A percentile compares a stretch with the other conserved stretches of the same genome.
These are phyloP conservation scores for Bungarus multicinctus DNA, from an alignment of 2,113 vertebrate species.

Conservation along the genomic window DNA sequence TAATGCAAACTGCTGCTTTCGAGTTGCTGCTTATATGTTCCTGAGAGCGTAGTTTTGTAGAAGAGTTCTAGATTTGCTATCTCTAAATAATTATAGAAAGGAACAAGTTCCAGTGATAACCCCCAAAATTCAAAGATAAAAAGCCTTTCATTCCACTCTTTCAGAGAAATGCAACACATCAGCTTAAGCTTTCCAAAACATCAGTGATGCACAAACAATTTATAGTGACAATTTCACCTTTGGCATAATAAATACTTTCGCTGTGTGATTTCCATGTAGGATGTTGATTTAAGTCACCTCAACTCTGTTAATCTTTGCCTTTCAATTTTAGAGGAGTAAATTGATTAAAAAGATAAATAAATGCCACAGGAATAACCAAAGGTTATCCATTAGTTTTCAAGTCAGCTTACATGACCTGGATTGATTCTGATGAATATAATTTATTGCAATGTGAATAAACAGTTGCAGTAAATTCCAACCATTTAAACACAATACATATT, in stretches of 20 bases:
- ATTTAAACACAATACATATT: constrained; percentile 61
- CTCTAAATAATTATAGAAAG: neutral
- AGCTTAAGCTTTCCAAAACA: neutral
- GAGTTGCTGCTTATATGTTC: neutral
- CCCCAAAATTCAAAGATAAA: neutral
- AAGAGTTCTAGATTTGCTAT: neutral
- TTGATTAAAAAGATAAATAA: constrained; percentile 40
- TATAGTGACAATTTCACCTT: constrained; percentile 28
- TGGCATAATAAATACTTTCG: constrained; percentile 31
- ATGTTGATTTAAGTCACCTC: constrained; percentile 55
- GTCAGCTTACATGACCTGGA: constrained; percentile 64
- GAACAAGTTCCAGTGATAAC: neutral
- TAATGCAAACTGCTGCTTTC: neutral
- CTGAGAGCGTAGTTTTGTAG: neutral
- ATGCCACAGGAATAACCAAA: constrained; percentile 40
- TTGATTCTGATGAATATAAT: constrained; percentile 66
- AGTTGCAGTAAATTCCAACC: constrained; percentile 56
- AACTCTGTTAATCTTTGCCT: constrained; percentile 49
- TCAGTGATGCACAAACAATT: constrained; percentile 34
- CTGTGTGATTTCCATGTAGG: constrained; percentile 43
- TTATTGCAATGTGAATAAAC: constrained; percentile 69
- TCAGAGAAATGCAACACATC: neutral
- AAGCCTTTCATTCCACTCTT: neutral
- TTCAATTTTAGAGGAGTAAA: constrained; percentile 60
- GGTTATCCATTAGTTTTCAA: constrained; percentile 48